A percentile compares a stretch with the other conserved stretches of the same genome.
These are phyloP conservation scores for Coranthus polyacanthus DNA, from an alignment of 2,797 vertebrate species.

Conservation along the genomic window DNA sequence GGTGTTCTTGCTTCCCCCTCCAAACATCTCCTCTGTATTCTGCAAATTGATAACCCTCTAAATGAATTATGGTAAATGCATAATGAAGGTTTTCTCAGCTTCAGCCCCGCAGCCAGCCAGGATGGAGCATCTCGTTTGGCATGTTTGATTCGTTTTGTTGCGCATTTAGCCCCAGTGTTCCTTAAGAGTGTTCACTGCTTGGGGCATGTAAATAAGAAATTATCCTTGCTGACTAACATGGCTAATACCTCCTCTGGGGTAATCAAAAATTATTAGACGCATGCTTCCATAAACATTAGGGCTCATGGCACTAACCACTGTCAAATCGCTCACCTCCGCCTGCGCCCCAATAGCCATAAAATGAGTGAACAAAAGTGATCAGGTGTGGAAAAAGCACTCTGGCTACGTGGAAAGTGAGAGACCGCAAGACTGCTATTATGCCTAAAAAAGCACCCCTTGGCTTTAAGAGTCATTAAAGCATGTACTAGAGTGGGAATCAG, in stretches of 20 bases:
- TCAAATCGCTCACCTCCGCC: conserved; percentile 81
- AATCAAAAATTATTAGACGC: conserved; percentile 89
- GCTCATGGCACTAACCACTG: conserved; percentile 82
- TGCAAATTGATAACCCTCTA: conserved; percentile 89
- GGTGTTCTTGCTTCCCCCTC: conserved; percentile 71
- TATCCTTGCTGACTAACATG: conserved; percentile 90
- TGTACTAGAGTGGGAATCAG: conserved; percentile 84
- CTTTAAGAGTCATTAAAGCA: conserved; percentile 86
- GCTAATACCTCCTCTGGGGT: conserved; percentile 89
- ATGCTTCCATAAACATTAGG: conserved; percentile 85
- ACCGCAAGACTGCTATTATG: conserved; percentile 76
- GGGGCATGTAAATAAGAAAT: conserved; percentile 90
- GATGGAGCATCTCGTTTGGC: conserved; percentile 83
- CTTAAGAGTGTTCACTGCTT: conserved; percentile 85
- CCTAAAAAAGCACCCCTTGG: conserved; percentile 80
- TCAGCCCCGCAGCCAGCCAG: conserved; percentile 82
- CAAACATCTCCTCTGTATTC: conserved; percentile 83
- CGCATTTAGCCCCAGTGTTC: conserved; percentile 86
- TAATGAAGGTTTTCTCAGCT: conserved; percentile 86
- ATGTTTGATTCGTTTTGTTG: conserved; percentile 88
- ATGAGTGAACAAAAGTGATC: conserved; percentile 81
- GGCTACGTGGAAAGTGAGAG: conserved; percentile 68
- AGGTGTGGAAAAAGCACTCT: conserved; percentile 80
- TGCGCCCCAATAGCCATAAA: conserved; percentile 79
- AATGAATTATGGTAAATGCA: conserved; percentile 88